These are phyloP conservation scores for Folsomia candida DNA, from an alignment of 2,888 invertebrate species.

Conservation along the genomic window DNA sequence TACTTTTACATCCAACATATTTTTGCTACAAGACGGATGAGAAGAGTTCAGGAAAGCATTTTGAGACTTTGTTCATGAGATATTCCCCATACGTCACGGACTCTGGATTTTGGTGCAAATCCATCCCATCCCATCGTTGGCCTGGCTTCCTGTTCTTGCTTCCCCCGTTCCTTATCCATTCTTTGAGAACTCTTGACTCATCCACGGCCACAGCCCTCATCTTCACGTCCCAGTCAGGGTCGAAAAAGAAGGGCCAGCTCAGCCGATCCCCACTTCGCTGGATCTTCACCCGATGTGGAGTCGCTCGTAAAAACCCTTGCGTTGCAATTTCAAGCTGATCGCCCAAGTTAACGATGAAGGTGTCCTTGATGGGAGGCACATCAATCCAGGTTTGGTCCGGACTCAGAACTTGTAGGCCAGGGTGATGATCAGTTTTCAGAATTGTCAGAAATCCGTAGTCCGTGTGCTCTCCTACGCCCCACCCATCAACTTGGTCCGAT, in stretches of 20 bases:
- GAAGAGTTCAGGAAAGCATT: slow-evolving; percentile 36
- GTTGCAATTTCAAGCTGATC: slow-evolving; percentile 36
- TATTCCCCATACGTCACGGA: slow-evolving; percentile 36
- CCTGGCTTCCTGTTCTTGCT: slow-evolving; percentile 10
- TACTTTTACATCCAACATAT: no score
- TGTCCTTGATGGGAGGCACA: slow-evolving; percentile 29
- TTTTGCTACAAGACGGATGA: slow-evolving; percentile 18
- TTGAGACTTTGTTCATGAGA: slow-evolving; percentile 34
- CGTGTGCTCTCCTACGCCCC: slow-evolving; percentile 42
- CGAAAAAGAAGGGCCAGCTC: slow-evolving; percentile 40
- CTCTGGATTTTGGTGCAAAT: slow-evolving; percentile 18
- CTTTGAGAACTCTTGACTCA: not conserved
- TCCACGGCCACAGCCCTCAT: not conserved
- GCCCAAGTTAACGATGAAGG: slow-evolving; percentile 38
- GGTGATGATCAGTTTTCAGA: slow-evolving; percentile 33
- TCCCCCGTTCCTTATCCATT: not conserved
- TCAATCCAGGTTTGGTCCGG: slow-evolving; percentile 28
- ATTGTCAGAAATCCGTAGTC: slow-evolving; percentile 41
- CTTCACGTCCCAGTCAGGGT: slow-evolving; percentile 28
- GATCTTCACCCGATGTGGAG: slow-evolving; percentile 35
- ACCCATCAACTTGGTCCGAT: slow-evolving; percentile 2
- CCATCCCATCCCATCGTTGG: slow-evolving; percentile 32
- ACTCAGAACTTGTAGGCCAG: slow-evolving; percentile 33
- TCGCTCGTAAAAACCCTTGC: slow-evolving; percentile 30
- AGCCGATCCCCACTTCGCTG: slow-evolving; percentile 22